Conservation (phyloP, 2,113 vertebrate species). For the Rhea americana region DNA sequence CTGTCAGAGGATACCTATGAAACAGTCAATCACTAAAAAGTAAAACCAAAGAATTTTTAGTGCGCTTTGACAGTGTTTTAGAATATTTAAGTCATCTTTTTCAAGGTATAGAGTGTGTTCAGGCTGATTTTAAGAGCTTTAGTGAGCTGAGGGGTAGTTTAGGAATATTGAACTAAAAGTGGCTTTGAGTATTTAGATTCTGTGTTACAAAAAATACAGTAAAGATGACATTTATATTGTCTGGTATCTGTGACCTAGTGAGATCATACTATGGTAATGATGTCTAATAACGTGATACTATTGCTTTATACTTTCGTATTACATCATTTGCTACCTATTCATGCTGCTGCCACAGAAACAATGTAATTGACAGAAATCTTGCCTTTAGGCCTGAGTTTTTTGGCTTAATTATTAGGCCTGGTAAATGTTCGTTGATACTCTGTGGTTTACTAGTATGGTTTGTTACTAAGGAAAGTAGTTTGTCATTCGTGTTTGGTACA, state of each 20-base stretch:
- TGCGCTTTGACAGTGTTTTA: not conserved
- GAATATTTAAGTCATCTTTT: not conserved
- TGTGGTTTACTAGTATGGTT: not conserved
- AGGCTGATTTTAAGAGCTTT: not conserved
- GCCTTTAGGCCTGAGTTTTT: not conserved
- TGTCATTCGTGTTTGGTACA: not conserved
- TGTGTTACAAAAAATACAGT: not conserved
- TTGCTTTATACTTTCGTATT: not conserved
- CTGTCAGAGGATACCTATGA: not conserved
- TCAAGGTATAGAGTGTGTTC: not conserved
- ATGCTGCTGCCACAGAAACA: not conserved
- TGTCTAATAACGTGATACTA: not conserved
- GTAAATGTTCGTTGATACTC: not conserved
- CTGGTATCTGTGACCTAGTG: not conserved
- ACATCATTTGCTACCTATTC: not conserved
- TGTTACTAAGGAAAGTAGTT: not conserved
- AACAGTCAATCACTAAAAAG: not conserved
- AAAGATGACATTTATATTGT: not conserved
- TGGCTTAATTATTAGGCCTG: not conserved
- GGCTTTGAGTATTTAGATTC: not conserved
- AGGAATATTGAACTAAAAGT: not conserved
- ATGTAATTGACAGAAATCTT: not conserved
- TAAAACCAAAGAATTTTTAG: not conserved
- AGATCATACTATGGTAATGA: not conserved
- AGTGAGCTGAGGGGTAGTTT: not conserved